phyloP scores from a whole-genome alignment of 2,797 vertebrate genomes.

The Dendrocincla fuliginosa region DNA sequence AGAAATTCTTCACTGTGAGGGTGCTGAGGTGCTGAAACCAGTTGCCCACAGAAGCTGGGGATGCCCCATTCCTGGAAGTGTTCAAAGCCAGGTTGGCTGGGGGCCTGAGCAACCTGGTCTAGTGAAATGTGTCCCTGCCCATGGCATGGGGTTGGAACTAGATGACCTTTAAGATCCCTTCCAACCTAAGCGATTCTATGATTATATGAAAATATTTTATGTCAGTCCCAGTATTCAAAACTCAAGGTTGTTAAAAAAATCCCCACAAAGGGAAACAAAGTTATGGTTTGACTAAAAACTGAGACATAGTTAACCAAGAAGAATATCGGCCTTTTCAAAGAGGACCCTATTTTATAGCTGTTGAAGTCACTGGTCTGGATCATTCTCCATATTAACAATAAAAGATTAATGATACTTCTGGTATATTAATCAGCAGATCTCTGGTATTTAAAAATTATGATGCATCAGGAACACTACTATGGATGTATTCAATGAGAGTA shows the following conservation, averaged over 20 bases:
- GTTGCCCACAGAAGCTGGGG: not conserved
- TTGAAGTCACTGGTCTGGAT: not conserved
- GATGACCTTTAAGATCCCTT: too few species aligned
- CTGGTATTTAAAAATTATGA: not conserved
- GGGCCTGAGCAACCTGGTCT: not conserved
- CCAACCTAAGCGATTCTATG: not conserved
- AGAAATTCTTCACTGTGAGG: not conserved
- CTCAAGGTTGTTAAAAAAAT: not conserved
- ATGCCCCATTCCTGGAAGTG: not conserved
- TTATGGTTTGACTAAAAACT: not conserved
- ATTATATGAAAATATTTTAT: not conserved
- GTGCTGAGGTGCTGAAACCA: not conserved
- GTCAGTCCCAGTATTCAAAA: constrained; percentile 4
- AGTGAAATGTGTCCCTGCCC: not conserved
- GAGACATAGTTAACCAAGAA: not conserved
- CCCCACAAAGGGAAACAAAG: not conserved
- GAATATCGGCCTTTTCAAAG: constrained; percentile 22
- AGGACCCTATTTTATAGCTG: not conserved
- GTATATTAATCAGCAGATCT: not conserved
- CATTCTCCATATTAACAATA: not conserved
- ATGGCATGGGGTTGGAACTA: not conserved
- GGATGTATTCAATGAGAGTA: not conserved
- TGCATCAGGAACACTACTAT: not conserved
- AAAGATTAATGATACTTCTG: not conserved
- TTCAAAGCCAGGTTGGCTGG: not conserved